Percentiles rank a stretch among this genome's conserved stretches.
Evolutionary conservation across 2,888 invertebrate genomes (phyloP).

Genomic region (Onthophagus sagittarius): DNA sequence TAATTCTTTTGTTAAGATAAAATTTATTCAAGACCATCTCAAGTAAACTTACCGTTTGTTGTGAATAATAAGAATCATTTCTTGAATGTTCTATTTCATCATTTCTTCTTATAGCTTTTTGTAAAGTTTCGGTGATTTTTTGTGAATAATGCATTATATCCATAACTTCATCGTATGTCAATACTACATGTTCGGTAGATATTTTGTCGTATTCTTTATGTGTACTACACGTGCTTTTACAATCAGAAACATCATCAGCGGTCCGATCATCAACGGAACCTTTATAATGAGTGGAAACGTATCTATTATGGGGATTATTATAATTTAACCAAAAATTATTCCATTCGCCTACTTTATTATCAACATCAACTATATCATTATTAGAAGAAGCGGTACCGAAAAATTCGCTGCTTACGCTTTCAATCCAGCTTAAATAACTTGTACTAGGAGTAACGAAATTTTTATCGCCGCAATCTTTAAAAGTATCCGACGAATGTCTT

Average conservation of each 20-base stretch:
- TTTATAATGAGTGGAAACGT: slow-evolving; percentile 41
- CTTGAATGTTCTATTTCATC: slow-evolving; percentile 40
- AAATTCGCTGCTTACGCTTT: slow-evolving; percentile 45
- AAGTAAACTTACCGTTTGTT: slow-evolving; percentile 30
- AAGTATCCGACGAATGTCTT: slow-evolving; percentile 33
- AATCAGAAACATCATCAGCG: slow-evolving; percentile 43
- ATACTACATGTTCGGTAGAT: slow-evolving; percentile 32
- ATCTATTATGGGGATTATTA: slow-evolving; percentile 43
- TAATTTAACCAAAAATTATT: slow-evolving; percentile 50
- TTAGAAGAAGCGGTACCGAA: slow-evolving; percentile 34
- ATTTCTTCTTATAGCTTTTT: slow-evolving; percentile 42
- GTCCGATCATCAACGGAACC: slow-evolving; percentile 36
- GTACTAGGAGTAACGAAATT: slow-evolving; percentile 42
- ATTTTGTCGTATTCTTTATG: slow-evolving; percentile 43
- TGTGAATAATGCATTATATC: slow-evolving; percentile 45
- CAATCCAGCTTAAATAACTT: slow-evolving; percentile 48
- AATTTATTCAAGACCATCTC: background rate
- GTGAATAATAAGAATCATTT: slow-evolving; percentile 43
- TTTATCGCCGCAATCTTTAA: slow-evolving; percentile 32
- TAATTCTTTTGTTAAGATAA: background rate
- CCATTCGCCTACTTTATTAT: slow-evolving; percentile 48
- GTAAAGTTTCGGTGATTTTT: slow-evolving; percentile 45
- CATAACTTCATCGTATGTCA: slow-evolving; percentile 43
- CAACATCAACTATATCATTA: slow-evolving; percentile 30
- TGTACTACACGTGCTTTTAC: slow-evolving; percentile 44